phyloP scores from a whole-genome alignment of 2,888 invertebrate genomes.

The Lasioglossum figueresi region DNA sequence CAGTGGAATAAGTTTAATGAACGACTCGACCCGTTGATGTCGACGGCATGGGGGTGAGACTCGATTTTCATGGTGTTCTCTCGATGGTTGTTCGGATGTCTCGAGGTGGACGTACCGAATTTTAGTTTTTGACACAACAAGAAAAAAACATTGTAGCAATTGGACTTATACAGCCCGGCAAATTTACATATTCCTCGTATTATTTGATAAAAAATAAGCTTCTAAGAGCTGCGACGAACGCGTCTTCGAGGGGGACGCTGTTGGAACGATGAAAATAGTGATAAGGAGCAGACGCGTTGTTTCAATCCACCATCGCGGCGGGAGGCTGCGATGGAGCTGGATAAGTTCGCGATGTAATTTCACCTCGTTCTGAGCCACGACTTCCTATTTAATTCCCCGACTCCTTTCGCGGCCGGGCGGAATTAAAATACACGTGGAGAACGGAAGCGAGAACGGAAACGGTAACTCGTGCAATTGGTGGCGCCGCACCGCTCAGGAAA shows the following conservation, averaged over 20 bases:
- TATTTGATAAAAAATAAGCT: too few species aligned
- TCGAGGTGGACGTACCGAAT: neutral
- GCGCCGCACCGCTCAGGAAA: slow-evolving; percentile 26
- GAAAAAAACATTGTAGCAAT: too few species aligned
- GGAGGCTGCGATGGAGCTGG: neutral
- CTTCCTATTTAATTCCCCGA: slow-evolving; percentile 48
- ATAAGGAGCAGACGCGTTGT: slow-evolving; percentile 14
- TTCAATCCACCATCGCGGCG: neutral
- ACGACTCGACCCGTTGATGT: neutral
- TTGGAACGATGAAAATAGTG: neutral
- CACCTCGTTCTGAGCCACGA: slow-evolving; percentile 24
- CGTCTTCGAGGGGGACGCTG: neutral
- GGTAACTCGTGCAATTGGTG: slow-evolving; percentile 50
- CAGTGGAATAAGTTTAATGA: neutral
- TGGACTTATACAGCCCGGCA: too few species aligned
- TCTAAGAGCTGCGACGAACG: neutral
- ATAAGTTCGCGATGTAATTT: slow-evolving; percentile 36
- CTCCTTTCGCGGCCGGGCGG: slow-evolving; percentile 12
- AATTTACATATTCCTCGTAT: too few species aligned
- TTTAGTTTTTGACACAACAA: too few species aligned
- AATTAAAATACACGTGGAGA: slow-evolving; percentile 52
- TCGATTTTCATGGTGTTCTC: neutral
- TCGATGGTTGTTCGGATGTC: neutral
- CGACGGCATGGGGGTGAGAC: neutral
- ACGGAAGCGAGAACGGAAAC: slow-evolving; percentile 37